A percentile compares a stretch with the other conserved stretches of the same genome.
Conservation (phyloP, 2,113 vertebrate species). For the Zapornia atra region DNA sequence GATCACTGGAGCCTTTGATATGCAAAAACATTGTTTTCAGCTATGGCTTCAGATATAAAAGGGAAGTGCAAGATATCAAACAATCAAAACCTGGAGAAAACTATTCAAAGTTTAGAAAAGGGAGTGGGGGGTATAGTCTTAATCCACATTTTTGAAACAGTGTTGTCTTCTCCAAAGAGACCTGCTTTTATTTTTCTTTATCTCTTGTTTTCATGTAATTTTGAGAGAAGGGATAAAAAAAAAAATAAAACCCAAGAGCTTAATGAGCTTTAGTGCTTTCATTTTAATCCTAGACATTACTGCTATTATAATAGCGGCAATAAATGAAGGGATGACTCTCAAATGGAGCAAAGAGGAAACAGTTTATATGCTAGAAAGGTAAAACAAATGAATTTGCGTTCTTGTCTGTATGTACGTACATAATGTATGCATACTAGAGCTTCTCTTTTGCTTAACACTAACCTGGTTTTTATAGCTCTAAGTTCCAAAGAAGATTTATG, state of each 20-base stretch:
- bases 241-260: constrained; percentile 70
- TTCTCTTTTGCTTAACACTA: neutral
- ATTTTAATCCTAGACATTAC: constrained; percentile 72
- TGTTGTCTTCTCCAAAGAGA: constrained; percentile 69
- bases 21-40: constrained; percentile 72
- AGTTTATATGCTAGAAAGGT: constrained; percentile 54
- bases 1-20: constrained; percentile 75
- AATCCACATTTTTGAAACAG: constrained; percentile 78
- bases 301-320: constrained; percentile 48
- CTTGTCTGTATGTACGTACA: neutral
- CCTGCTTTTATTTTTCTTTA: constrained; percentile 54
- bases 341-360: constrained; percentile 54
- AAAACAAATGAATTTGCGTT: constrained; percentile 44
- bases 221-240: constrained; percentile 64
- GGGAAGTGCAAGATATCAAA: constrained; percentile 73
- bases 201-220: constrained; percentile 76
- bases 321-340: constrained; percentile 63
- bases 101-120: constrained; percentile 62
- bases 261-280: constrained; percentile 78
- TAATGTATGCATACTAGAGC: neutral
- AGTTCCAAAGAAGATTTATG: neutral
- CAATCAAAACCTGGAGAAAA: constrained; percentile 70
- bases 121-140: constrained; percentile 42
- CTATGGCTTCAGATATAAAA: constrained; percentile 65
- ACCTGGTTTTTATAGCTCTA: neutral